phyloP scores from a whole-genome alignment of 2,113 vertebrate genomes.

The Spea multiplicata region DNA sequence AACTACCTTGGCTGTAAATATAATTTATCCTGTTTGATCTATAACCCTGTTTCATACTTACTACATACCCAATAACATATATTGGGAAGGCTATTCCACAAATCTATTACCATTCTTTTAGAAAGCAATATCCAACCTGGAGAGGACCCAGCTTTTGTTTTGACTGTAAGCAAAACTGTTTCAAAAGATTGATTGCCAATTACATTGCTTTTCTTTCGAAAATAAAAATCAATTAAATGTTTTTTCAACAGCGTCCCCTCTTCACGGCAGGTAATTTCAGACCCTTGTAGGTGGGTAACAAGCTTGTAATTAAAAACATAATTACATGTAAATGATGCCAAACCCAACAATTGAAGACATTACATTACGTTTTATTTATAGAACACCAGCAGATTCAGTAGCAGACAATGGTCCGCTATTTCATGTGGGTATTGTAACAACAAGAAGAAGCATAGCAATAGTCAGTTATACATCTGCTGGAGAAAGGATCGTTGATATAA shows the following conservation, averaged over 20 bases:
- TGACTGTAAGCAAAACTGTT: slow-evolving; percentile 12
- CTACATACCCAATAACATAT: too few relatives aligned
- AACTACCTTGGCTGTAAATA: too few relatives aligned
- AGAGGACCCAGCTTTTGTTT: slow-evolving; percentile 12
- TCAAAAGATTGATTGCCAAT: slow-evolving; percentile 39
- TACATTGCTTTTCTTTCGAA: slow-evolving; percentile 38
- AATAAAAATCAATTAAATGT: slow-evolving; percentile 47
- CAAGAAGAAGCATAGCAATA: slow-evolving; percentile 1
- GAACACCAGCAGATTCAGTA: too few relatives aligned
- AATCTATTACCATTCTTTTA: neutral
- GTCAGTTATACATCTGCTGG: neutral
- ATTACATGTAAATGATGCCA: slow-evolving; percentile 49
- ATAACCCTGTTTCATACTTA: too few relatives aligned
- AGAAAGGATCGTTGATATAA: slow-evolving; percentile 33
- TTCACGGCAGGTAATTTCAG: slow-evolving; percentile 40
- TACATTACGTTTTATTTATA: neutral
- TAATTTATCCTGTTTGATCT: too few relatives aligned
- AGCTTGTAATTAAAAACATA: slow-evolving; percentile 47
- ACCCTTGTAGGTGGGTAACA: slow-evolving; percentile 24
- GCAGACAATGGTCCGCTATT: slow-evolving; percentile 14
- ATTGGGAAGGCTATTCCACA: neutral
- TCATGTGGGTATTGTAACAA: slow-evolving; percentile 18
- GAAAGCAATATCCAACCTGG: neutral
- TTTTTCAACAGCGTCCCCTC: slow-evolving; percentile 30
- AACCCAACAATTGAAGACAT: slow-evolving; percentile 27